phyloP scores from a whole-genome alignment of 1,140 invertebrate genomes.

The Microplitis mediator region DNA sequence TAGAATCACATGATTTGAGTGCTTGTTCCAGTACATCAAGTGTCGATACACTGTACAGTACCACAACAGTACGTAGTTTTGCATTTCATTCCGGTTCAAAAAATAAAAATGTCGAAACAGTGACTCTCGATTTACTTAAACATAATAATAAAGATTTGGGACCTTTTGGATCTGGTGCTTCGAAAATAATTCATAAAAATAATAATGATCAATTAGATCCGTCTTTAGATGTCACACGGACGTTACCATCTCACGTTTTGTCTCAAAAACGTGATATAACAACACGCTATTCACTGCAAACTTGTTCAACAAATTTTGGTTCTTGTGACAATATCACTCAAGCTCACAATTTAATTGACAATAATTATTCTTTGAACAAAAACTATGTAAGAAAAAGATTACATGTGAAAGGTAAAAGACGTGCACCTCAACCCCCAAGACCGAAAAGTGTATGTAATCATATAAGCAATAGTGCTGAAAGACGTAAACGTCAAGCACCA shows the following conservation, averaged over 20 bases:
- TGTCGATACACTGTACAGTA: slow-evolving; percentile 68
- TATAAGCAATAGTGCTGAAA: slow-evolving; percentile 31
- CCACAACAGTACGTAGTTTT: slow-evolving; percentile 74
- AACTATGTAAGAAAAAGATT: slow-evolving; percentile 50
- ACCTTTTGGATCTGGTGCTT: slow-evolving; percentile 65
- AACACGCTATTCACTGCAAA: slow-evolving; percentile 53
- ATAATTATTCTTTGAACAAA: background rate
- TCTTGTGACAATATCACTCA: slow-evolving; percentile 63
- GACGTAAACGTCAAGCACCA: slow-evolving; percentile 68
- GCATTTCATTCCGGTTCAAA: slow-evolving; percentile 63
- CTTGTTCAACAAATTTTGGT: slow-evolving; percentile 58
- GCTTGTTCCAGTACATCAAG: slow-evolving; percentile 63
- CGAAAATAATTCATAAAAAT: slow-evolving; percentile 43
- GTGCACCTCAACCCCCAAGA: slow-evolving; percentile 72
- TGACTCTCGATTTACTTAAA: slow-evolving; percentile 60
- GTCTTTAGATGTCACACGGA: slow-evolving; percentile 34
- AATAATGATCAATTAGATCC: background rate
- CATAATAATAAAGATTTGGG: slow-evolving; percentile 64
- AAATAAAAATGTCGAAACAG: background rate
- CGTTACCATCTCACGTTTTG: slow-evolving; percentile 44
- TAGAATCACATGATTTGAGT: background rate
- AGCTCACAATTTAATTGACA: background rate
- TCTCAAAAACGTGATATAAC: slow-evolving; percentile 41
- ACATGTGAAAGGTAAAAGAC: slow-evolving; percentile 77
- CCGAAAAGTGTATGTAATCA: background rate